Conservation (phyloP, 1,140 invertebrate species). For the Chelonus insularis region DNA sequence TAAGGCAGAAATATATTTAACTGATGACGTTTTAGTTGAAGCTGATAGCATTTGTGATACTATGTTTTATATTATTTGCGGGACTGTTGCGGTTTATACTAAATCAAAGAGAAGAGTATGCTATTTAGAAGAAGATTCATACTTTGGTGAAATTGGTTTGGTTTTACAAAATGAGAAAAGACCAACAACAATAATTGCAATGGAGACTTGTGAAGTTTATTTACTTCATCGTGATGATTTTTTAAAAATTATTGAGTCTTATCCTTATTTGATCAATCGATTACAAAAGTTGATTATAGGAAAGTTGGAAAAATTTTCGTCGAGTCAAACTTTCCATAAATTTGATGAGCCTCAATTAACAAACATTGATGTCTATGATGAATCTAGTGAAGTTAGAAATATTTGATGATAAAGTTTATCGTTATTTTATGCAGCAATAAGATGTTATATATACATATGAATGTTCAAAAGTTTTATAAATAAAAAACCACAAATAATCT, state of each 20-base stretch:
- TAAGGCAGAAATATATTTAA: conserved; percentile 55
- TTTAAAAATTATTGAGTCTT: conserved; percentile 39
- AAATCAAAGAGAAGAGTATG: conserved; percentile 51
- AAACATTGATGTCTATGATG: background rate
- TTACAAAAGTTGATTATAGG: conserved; percentile 43
- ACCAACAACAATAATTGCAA: conserved; percentile 59
- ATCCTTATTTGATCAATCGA: conserved; percentile 43
- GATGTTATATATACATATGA: no score
- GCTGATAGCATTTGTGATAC: conserved; percentile 50
- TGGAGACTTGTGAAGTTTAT: conserved; percentile 63
- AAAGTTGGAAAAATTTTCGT: conserved; percentile 34
- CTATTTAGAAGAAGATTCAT: conserved; percentile 50
- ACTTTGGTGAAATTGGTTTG: conserved; percentile 56
- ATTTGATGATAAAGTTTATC: background rate
- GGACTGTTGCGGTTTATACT: conserved; percentile 60
- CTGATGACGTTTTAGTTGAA: conserved; percentile 59
- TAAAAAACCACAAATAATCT: no score
- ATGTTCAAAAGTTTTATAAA: no score
- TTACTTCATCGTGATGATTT: conserved; percentile 58
- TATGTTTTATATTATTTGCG: conserved; percentile 59
- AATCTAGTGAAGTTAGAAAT: background rate
- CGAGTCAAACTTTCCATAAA: conserved; percentile 24
- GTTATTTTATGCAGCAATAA: no score
- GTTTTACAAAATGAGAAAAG: conserved; percentile 60
- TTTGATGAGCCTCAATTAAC: background rate